A percentile compares a stretch with the other conserved stretches of the same genome.
phyloP scores from a whole-genome alignment of 2,113 vertebrate genomes.

The Callipepla squamata region DNA sequence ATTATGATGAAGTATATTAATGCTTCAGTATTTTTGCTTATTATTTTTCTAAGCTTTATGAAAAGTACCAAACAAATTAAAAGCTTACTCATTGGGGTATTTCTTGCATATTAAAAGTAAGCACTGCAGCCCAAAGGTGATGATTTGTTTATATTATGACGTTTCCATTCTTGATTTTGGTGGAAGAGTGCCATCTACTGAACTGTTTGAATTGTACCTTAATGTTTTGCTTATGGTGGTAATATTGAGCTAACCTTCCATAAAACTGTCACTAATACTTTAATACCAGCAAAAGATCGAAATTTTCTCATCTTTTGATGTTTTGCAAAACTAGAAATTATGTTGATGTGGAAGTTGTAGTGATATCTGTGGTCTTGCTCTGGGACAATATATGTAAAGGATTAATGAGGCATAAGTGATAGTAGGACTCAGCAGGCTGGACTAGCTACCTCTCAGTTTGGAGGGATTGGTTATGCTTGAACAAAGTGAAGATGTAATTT shows the following conservation, averaged over 20 bases:
- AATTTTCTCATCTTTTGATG: background rate
- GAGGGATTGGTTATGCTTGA: background rate
- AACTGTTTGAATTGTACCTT: background rate
- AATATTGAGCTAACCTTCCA: background rate
- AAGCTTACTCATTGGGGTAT: too few species aligned
- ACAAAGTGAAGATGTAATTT: background rate
- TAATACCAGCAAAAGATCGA: background rate
- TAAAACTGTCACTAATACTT: background rate
- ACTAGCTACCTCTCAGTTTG: background rate
- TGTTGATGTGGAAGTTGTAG: background rate
- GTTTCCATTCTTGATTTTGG: background rate
- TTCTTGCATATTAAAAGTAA: background rate
- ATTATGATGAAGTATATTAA: background rate
- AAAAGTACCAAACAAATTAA: background rate
- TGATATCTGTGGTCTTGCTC: background rate
- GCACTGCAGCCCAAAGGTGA: background rate
- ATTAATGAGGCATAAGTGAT: background rate
- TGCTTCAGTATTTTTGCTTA: background rate
- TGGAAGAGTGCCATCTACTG: slow-evolving; percentile 62
- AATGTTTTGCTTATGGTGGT: background rate
- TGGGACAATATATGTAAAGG: background rate
- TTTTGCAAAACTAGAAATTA: background rate
- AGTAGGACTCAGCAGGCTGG: background rate
- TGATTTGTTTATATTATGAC: background rate
- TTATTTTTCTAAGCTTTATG: background rate